phyloP scores from a whole-genome alignment of 2,888 invertebrate genomes.

The Macrosoma leucophasiata region DNA sequence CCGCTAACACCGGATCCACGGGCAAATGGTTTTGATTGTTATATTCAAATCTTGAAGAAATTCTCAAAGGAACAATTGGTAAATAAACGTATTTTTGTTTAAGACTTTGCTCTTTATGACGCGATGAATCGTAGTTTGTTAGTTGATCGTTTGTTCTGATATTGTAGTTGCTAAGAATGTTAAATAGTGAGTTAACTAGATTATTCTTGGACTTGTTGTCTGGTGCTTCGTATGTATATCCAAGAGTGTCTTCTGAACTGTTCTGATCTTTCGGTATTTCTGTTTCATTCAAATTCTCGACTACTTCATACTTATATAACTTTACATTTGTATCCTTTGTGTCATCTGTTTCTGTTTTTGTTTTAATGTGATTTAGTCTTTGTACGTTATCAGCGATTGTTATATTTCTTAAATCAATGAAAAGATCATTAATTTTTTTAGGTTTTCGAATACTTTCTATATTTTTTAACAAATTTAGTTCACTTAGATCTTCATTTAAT shows the following conservation, averaged over 20 bases:
- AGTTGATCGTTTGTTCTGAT: slow-evolving; percentile 42
- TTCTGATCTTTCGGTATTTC: slow-evolving; percentile 4
- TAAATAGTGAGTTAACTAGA: slow-evolving; percentile 24
- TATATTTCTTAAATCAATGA: too few species aligned
- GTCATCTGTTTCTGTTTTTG: too few species aligned
- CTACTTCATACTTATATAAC: slow-evolving; percentile 15
- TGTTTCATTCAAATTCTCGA: slow-evolving; percentile 2
- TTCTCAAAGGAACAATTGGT: background rate
- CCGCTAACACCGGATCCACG: slow-evolving; percentile 75
- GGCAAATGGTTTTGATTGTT: slow-evolving; percentile 75
- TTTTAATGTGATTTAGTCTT: too few species aligned
- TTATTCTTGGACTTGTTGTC: slow-evolving; percentile 8
- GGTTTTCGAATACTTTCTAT: background rate
- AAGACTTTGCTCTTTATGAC: slow-evolving; percentile 26
- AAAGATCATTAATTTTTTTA: slow-evolving; percentile 31
- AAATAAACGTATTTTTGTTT: slow-evolving; percentile 19
- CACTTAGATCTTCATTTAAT: background rate
- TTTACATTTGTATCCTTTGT: slow-evolving; percentile 12
- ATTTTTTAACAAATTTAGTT: slow-evolving; percentile 1
- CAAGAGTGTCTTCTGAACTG: too few species aligned
- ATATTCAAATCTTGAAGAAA: slow-evolving; percentile 36
- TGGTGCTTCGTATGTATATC: slow-evolving; percentile 2
- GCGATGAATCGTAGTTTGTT: slow-evolving; percentile 49
- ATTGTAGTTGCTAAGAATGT: slow-evolving; percentile 50
- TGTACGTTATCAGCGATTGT: too few species aligned